phyloP scores from a whole-genome alignment of 2,113 vertebrate species.

The Pedionomus torquatus region DNA sequence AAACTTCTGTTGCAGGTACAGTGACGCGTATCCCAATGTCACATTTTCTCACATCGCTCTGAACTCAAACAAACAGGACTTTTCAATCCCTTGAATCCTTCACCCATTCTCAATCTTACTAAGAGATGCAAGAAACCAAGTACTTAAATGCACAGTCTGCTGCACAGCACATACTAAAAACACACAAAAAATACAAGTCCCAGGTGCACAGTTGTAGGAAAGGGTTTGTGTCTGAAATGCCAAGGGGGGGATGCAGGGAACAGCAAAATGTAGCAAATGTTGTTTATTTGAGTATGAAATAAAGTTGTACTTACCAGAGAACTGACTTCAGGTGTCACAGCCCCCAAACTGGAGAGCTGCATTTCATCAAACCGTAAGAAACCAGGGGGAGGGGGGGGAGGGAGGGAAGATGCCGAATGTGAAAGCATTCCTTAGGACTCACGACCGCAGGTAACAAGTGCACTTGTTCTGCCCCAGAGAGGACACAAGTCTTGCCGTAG shows the following conservation, averaged over 20 bases:
- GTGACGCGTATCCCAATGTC: neutral
- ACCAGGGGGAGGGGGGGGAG: rapidly evolving
- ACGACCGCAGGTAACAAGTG: neutral
- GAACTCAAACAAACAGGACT: neutral
- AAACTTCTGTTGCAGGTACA: neutral
- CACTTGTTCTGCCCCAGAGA: neutral
- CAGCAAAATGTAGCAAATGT: neutral
- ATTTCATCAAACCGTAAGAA: neutral
- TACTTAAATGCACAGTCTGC: neutral
- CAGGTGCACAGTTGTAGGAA: neutral
- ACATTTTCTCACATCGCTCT: neutral
- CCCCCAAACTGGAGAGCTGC: conserved; percentile 23
- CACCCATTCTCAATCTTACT: neutral
- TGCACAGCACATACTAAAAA: neutral
- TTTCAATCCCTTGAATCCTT: neutral
- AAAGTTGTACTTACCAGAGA: conserved; percentile 65
- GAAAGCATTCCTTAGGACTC: neutral
- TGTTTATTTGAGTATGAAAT: conserved; percentile 15
- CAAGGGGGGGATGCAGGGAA: neutral
- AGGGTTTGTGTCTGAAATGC: neutral
- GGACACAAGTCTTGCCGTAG: neutral
- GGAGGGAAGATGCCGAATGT: neutral
- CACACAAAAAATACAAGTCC: neutral
- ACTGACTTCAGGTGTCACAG: neutral
- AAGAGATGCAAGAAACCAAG: neutral